Percentiles rank a stretch among this genome's conserved stretches.
Evolutionary conservation across 2,113 vertebrate species (phyloP).

Genomic region (Caranx ignobilis): DNA sequence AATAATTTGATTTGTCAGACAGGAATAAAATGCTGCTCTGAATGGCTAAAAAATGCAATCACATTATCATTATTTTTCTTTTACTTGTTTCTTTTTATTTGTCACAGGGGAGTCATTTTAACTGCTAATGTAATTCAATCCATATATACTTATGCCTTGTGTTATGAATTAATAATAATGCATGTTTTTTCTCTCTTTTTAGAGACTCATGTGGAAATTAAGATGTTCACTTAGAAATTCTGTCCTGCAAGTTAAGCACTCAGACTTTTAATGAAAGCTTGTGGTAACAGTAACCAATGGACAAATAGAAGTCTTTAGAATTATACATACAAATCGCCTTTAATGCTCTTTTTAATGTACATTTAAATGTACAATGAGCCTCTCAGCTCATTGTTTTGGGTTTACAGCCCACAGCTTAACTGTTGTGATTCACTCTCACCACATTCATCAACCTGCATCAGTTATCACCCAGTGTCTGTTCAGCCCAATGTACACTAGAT

Average conservation of each 20-base stretch:
- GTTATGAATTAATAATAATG: not conserved
- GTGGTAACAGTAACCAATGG: not conserved
- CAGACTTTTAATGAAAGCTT: not conserved
- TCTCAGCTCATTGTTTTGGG: too few relatives aligned
- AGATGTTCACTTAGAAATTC: not conserved
- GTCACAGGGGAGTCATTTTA: constrained; percentile 2
- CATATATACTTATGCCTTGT: not conserved
- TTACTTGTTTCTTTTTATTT: too few relatives aligned
- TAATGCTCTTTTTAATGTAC: too few relatives aligned
- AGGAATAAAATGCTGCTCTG: constrained; percentile 42
- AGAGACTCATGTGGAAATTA: not conserved
- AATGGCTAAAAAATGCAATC: constrained; percentile 58
- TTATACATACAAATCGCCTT: too few relatives aligned
- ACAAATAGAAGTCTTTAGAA: not conserved
- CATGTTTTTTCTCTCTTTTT: not conserved
- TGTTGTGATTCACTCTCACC: too few relatives aligned
- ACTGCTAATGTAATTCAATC: constrained; percentile 25
- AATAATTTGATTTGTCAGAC: constrained; percentile 61
- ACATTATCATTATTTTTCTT: constrained; percentile 49
- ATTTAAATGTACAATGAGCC: too few relatives aligned
- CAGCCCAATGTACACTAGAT: too few relatives aligned
- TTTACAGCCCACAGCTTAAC: not conserved
- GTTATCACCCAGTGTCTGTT: too few relatives aligned
- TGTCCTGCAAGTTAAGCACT: not conserved
- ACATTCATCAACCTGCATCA: too few relatives aligned